Percentiles rank a stretch among this genome's conserved stretches.
These are phyloP conservation scores for Lonchura striata DNA, from an alignment of 2,113 vertebrate species.

Conservation along the genomic window DNA sequence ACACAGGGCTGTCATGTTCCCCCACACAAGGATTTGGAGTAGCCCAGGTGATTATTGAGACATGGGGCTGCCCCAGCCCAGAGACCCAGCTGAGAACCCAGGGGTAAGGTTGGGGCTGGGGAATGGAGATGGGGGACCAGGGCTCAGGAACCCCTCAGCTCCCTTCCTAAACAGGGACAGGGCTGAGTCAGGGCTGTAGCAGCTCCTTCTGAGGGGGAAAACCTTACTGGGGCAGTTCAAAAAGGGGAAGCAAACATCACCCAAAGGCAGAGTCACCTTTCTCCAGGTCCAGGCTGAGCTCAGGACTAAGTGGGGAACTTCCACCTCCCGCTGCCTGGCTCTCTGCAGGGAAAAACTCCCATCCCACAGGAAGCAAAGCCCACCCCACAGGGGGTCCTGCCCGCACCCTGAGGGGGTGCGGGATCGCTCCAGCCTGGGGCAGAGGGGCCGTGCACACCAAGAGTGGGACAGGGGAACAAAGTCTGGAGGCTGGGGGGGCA, in stretches of 20 bases:
- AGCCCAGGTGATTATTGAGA: background rate
- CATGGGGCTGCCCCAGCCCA: background rate
- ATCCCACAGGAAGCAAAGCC: background rate
- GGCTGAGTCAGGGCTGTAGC: background rate
- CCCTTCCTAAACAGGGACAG: background rate
- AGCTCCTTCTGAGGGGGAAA: background rate
- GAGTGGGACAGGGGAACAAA: background rate
- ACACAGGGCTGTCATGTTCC: background rate
- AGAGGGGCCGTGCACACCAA: background rate
- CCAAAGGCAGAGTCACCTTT: background rate
- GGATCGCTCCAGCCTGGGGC: background rate
- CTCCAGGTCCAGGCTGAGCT: background rate
- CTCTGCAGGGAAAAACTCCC: background rate
- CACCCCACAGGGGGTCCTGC: background rate
- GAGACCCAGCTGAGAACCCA: background rate
- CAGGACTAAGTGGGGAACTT: background rate
- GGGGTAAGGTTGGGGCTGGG: background rate
- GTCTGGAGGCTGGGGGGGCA: background rate
- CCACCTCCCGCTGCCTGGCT: background rate
- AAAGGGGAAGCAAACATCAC: background rate
- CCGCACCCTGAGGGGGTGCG: background rate
- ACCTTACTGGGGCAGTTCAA: background rate
- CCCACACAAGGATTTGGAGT: background rate
- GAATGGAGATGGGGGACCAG: rapidly evolving
- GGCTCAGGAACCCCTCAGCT: background rate